Evolutionary conservation across 2,888 invertebrate species (phyloP), one percentile per base, ranked within the genome.

Genomic region (Mimas tiliae): DNA sequence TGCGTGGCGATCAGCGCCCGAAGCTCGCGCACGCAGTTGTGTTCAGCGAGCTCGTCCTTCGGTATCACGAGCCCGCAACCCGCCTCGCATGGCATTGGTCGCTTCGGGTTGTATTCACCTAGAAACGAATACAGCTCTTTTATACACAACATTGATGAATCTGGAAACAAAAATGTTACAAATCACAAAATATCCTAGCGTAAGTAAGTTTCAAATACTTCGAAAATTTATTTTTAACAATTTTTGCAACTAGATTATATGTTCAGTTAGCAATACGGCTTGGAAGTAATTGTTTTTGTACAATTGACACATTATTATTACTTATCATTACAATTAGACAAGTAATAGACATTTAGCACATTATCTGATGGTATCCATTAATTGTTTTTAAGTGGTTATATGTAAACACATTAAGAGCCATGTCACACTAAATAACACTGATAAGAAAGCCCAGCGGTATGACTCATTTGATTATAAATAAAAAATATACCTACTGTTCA

Each of bases 51-150:
- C 89, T 98, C 98, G 91, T 99, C 98, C 91, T 98, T 99, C 11
- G 99, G 98, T 80, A 99, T 97, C 65, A 98, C 96, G 62, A 98
- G 95, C 27, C 98, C 98, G 82, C 99, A 99, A 21, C 99, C 99
- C 74, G 97, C 96, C 80, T 98, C 98, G 88, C 99, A 99, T 50
- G 97, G 97, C 81, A 98, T 95, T 16, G 98, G 98, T 81, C 98
- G 95, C 89, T 98, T 98, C 0, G 99, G 99, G 91, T 99, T 99
- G 85, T 80, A 93, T 85, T 94, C 93, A 79, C 93, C 93, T 92
- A 74, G 3, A 68, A 77, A 55, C 27, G n/a, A 51, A 42, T 62
- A 53, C 12, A 65, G 16, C 19, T 58, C 64, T n/a, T 53, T 53
- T 4, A n/a, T 16, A 53, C 19, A 58, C 34, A 42, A 38, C 38